Conservation (phyloP, 2,888 invertebrate species). For the Phengaris alcon region DNA sequence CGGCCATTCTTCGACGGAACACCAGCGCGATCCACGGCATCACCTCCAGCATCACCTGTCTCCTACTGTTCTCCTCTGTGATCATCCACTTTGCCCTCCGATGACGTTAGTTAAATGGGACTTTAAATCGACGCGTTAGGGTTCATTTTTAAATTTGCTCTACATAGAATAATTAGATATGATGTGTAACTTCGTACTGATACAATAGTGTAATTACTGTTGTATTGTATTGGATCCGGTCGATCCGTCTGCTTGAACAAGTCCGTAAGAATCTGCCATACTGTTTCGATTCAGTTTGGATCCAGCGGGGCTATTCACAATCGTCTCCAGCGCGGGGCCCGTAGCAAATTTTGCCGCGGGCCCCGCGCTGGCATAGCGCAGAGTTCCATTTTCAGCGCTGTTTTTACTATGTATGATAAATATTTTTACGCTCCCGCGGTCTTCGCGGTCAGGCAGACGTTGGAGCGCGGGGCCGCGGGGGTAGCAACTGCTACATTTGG, state of each 20-base stretch:
- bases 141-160: constrained; percentile 34
- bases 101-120: constrained; percentile 59
- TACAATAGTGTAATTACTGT: constrained; percentile 9
- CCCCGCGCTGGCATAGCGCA: no score
- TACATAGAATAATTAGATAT: constrained; percentile 34
- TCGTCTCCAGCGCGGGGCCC: no score
- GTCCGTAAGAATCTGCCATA: neutral
- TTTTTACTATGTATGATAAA: no score
- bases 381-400: no score
- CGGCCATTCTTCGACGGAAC: constrained; percentile 71
- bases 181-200: constrained; percentile 24
- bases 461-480: no score
- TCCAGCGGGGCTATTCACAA: neutral
- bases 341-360: no score
- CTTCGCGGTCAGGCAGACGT: no score
- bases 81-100: constrained; percentile 66
- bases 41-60: constrained; percentile 66
- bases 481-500: neutral
- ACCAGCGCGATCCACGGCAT: constrained; percentile 74
- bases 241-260: neutral
- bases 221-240: neutral
- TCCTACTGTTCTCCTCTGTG: constrained; percentile 62
- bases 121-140: constrained; percentile 33
- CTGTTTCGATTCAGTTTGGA: neutral
- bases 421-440: no score